Base-by-base conservation (phyloP, 2,113 vertebrate genomes). In the Heterotilapia buettikoferi region DNA sequence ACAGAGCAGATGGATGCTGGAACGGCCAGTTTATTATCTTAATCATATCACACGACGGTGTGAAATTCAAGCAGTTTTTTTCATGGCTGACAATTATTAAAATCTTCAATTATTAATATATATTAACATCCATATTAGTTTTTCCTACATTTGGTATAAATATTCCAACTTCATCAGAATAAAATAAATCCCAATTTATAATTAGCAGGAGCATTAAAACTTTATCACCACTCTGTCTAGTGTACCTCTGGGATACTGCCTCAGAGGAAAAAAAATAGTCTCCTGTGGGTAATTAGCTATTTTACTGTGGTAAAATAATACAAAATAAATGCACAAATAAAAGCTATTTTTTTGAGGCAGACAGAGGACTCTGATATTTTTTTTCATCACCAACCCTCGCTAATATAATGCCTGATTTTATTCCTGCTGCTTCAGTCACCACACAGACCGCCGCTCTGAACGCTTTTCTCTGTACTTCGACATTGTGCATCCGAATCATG, bases 391-490 rank as follows among this genome's bases (percentile, higher is more conserved):
- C 95, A 57, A 95, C 90, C 24, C 53, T 97, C 0, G 88, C 96
- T 33, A 96, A 94, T 87, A 24, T 95, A 1, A 91, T 93, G 2
- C 93, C 96, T 85, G 95, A 95, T 82, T 79, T 19, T 3, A 24
- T 47, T 84, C 29, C 24, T 81, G 80, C 79, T 82, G 45, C 83
- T 88, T 84, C 79, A 83, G 73, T 87, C 63, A 78, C 50, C 81
- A 76, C 81, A 57, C 85, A 87, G 21, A 36, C 84, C 29, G 47
- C 38, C 13, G 18, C 80, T 84, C 56, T 81, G 59, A 52, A 73
- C 29, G 16, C 61, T 88, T 76, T 38, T 68, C 84, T 86, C 53
- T 79, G n/a, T 95, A 95, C 89, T 56, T 96, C 54, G 8, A 12
- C 61, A 7, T 96, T 96, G 8, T 89, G 84, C 80, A 56, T 95